phyloP scores from a whole-genome alignment of 2,113 vertebrate genomes.

The Sebastes schlegelii region DNA sequence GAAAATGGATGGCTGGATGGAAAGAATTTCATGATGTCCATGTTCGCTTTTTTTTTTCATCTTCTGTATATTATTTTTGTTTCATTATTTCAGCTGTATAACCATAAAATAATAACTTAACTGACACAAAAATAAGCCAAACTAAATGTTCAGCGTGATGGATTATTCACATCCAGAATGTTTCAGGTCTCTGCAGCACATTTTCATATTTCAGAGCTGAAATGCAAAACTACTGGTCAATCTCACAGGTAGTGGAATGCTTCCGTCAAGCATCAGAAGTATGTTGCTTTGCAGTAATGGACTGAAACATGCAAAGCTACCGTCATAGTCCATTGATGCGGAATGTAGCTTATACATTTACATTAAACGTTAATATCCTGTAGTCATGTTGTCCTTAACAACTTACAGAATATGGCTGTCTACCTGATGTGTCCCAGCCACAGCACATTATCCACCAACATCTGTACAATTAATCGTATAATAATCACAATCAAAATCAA shows the following conservation, averaged over 20 bases:
- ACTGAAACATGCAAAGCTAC: slow-evolving; percentile 6
- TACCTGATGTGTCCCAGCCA: neutral
- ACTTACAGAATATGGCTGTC: neutral
- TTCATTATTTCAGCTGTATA: too few species aligned
- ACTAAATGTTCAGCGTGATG: neutral
- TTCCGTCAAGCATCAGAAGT: neutral
- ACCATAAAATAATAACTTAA: too few species aligned
- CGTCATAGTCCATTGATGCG: neutral
- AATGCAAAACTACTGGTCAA: neutral
- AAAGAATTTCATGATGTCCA: neutral
- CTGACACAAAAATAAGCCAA: neutral
- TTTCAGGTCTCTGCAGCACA: neutral
- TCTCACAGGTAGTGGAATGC: too few species aligned
- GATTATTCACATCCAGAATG: neutral
- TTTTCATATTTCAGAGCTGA: neutral
- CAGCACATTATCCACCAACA: neutral
- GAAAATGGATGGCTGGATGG: too few species aligned
- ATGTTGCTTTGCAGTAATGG: neutral
- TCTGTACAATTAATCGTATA: neutral
- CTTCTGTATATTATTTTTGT: too few species aligned
- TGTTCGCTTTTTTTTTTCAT: too few species aligned
- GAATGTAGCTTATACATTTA: neutral
- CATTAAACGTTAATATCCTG: neutral
- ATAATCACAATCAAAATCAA: neutral
- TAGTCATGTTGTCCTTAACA: neutral